A percentile compares a stretch with the other conserved stretches of the same genome.
phyloP scores from a whole-genome alignment of 1,140 invertebrate genomes.

The Laupala kohalensis region DNA sequence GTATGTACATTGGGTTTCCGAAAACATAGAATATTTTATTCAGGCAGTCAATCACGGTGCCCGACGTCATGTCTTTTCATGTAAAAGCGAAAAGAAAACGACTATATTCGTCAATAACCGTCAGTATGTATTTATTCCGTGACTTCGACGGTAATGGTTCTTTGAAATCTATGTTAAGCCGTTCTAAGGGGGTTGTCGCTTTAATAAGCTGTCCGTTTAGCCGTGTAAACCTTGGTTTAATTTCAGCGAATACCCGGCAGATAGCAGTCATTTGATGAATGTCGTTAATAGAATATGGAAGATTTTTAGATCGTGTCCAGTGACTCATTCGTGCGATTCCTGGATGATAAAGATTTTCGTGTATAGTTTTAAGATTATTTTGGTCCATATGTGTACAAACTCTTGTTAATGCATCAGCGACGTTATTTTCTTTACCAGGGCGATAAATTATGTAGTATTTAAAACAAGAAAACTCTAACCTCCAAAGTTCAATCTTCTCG shows the following conservation, averaged over 20 bases:
- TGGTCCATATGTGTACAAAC: too few species aligned
- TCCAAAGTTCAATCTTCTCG: constrained; percentile 20
- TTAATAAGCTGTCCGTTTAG: constrained; percentile 17
- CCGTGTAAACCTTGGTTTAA: constrained; percentile 17
- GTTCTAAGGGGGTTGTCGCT: constrained; percentile 19
- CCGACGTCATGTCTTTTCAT: constrained; percentile 16
- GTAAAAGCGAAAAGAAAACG: constrained; percentile 23
- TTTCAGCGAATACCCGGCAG: constrained; percentile 15
- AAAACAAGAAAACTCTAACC: constrained; percentile 19
- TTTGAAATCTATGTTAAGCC: constrained; percentile 23
- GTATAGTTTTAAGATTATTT: constrained; percentile 8
- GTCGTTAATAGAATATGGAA: constrained; percentile 18
- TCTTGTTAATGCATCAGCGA: constrained; percentile 21
- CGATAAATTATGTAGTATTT: constrained; percentile 21
- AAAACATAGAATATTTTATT: constrained; percentile 18
- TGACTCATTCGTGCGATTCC: constrained; percentile 19
- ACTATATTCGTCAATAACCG: constrained; percentile 23
- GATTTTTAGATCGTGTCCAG: constrained; percentile 17
- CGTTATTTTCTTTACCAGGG: constrained; percentile 20
- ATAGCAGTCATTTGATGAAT: constrained; percentile 14
- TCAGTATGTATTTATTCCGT: constrained; percentile 21
- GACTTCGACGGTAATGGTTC: constrained; percentile 19
- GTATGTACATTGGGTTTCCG: constrained; percentile 16
- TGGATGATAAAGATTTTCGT: constrained; percentile 18
- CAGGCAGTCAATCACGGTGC: constrained; percentile 18